Evolutionary conservation across 2,888 invertebrate genomes (phyloP), one percentile per base, ranked within the genome.

Genomic region (Sarcophaga carnaria): DNA sequence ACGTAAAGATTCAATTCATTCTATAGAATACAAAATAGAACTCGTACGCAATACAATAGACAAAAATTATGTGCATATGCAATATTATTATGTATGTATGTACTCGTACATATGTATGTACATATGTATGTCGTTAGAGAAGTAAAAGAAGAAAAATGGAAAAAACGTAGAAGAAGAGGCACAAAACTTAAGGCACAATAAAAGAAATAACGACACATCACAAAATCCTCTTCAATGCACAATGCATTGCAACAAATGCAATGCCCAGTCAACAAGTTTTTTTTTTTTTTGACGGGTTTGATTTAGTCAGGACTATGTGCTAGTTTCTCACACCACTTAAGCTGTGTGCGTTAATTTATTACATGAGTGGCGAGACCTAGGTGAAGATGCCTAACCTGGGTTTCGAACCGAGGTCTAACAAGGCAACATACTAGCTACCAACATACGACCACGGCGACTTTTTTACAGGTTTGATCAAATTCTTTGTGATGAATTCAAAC

Each of bases 21-120:
- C 70, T 78, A 75, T 69, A 83, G 75, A 78, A 87, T 81, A 87
- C 75, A 69, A 87, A 78, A 83, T 83, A 79, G 49, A 81, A 84
- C 69, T 70, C 64, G 64, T 62, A 64, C 70, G 47, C 69, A 54
- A 54, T 54, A 84, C 74, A 84, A 78, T 47, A 81, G 59, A 74
- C 66, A 37, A 70, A 59, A 63, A 66, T 54, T 17, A 54, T 54
- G 17, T 54, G 37, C 37, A 37, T 37, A 37, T 10, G 37, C 37
- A 37, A 10, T 37, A 37, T 37, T 37, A 10, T 12, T 12, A 70
- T 14, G 2, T 59, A 59, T n/a, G 3, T 5, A 59, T 59, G 6
- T 14, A 54, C 17, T 4, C 17, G 14, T 59, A 59, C 5, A 59
- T 59, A 59, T 59, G 59, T 14, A 59, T 59, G 17, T 59, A 4